phyloP scores from a whole-genome alignment of 1,140 invertebrate genomes.

The Papilio machaon region DNA sequence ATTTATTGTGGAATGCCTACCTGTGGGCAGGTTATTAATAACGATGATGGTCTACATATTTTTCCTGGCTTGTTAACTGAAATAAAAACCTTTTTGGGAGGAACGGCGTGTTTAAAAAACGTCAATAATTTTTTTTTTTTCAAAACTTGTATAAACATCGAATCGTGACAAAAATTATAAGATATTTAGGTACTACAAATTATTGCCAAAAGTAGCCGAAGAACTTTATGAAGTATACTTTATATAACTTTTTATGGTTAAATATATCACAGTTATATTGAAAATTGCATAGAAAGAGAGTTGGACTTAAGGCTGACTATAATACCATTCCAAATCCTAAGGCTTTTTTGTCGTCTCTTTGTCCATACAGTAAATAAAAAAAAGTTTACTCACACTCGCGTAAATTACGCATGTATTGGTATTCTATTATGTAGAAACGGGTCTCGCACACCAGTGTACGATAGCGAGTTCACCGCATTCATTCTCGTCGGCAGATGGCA shows the following conservation, averaged over 20 bases:
- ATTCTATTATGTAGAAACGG: constrained; percentile 53
- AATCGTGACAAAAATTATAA: not conserved
- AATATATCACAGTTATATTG: constrained; percentile 39
- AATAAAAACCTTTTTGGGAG: not conserved
- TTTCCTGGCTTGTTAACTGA: too few relatives aligned
- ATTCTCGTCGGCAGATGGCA: constrained; percentile 81
- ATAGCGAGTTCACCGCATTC: constrained; percentile 74
- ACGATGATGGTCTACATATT: too few relatives aligned
- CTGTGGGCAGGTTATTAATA: too few relatives aligned
- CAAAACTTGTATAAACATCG: not conserved
- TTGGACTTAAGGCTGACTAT: constrained; percentile 60
- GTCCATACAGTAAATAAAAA: constrained; percentile 68
- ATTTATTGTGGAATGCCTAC: too few relatives aligned
- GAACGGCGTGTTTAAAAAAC: not conserved
- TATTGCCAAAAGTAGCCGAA: not conserved
- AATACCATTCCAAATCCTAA: constrained; percentile 70
- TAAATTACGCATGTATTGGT: constrained; percentile 53
- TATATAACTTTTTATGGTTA: not conserved
- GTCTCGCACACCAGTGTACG: constrained; percentile 56
- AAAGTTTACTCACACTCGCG: constrained; percentile 62
- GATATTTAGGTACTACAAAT: not conserved
- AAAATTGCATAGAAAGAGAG: constrained; percentile 56
- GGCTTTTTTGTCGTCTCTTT: constrained; percentile 59
- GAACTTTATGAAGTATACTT: not conserved
- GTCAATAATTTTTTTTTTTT: not conserved